These are phyloP conservation scores for Nomia melanderi DNA, from an alignment of 1,140 invertebrate species.

Conservation along the genomic window DNA sequence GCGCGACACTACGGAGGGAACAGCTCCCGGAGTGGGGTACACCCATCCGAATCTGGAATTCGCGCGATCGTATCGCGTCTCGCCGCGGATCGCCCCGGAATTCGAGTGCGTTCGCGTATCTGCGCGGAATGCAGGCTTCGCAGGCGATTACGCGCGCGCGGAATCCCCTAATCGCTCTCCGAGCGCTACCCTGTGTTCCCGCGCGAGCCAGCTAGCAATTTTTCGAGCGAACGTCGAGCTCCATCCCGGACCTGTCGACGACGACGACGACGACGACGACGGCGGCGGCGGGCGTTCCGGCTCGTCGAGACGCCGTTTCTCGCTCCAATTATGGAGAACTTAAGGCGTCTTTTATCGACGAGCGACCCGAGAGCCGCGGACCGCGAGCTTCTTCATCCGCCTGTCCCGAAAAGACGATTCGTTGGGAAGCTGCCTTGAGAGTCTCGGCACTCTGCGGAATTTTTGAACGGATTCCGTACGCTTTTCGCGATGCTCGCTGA, in stretches of 20 bases:
- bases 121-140: conserved; percentile 15
- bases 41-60: conserved; percentile 30
- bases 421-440: too few species aligned
- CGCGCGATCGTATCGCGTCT: neutral
- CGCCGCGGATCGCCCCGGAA: conserved; percentile 48
- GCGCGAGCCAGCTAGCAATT: neutral
- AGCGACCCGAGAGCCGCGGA: neutral
- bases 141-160: conserved; percentile 1
- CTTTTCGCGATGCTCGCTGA: too few species aligned
- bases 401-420: too few species aligned
- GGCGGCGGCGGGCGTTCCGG: neutral
- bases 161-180: conserved; percentile 50
- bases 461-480: too few species aligned
- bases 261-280: neutral
- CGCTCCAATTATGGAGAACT: conserved; percentile 4
- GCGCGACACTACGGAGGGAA: too few species aligned
- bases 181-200: neutral
- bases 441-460: too few species aligned
- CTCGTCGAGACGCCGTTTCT: neutral
- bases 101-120: conserved; percentile 40
- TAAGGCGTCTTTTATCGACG: neutral
- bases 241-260: neutral
- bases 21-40: too few species aligned
- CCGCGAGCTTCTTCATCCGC: neutral
- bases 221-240: neutral